A percentile compares a stretch with the other conserved stretches of the same genome.
Evolutionary conservation across 1,140 invertebrate genomes (phyloP).

Genomic region (Hylaeus volcanicus): DNA sequence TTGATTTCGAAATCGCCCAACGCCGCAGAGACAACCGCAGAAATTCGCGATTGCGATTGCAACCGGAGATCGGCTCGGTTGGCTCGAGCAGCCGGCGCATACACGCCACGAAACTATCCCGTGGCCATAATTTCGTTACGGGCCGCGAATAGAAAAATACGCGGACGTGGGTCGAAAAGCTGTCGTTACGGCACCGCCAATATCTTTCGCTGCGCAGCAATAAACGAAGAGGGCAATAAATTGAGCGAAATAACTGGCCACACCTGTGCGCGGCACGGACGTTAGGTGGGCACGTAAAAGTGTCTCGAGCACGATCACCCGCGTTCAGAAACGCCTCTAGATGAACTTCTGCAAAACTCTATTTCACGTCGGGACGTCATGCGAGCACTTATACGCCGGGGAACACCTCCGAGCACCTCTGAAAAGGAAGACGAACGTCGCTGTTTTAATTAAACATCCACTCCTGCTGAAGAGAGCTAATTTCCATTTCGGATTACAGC

Average conservation of each 20-base stretch:
- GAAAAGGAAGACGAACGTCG: too few species aligned
- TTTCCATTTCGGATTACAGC: too few species aligned
- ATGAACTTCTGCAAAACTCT: constrained; percentile 27
- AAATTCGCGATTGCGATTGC: constrained; percentile 32
- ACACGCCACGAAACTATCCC: background rate
- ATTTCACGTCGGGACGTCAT: constrained; percentile 16
- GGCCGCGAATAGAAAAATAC: constrained; percentile 28
- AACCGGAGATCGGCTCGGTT: background rate
- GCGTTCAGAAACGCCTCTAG: background rate
- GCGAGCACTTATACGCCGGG: too few species aligned
- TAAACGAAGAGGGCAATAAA: constrained; percentile 60
- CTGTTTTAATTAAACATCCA: too few species aligned
- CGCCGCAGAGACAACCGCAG: constrained; percentile 43
- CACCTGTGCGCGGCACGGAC: constrained; percentile 53
- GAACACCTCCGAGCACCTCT: too few species aligned
- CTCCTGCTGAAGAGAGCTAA: too few species aligned
- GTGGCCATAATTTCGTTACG: background rate
- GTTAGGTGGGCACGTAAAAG: constrained; percentile 48
- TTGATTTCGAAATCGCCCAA: constrained; percentile 53
- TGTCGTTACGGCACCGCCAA: constrained; percentile 47
- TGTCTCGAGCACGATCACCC: constrained; percentile 10
- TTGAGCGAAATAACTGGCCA: constrained; percentile 62
- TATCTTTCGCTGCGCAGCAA: constrained; percentile 32
- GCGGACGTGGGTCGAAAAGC: constrained; percentile 31
- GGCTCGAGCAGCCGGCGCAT: background rate